These are phyloP conservation scores for Rostratula benghalensis DNA, from an alignment of 2,113 vertebrate species.

Conservation along the genomic window DNA sequence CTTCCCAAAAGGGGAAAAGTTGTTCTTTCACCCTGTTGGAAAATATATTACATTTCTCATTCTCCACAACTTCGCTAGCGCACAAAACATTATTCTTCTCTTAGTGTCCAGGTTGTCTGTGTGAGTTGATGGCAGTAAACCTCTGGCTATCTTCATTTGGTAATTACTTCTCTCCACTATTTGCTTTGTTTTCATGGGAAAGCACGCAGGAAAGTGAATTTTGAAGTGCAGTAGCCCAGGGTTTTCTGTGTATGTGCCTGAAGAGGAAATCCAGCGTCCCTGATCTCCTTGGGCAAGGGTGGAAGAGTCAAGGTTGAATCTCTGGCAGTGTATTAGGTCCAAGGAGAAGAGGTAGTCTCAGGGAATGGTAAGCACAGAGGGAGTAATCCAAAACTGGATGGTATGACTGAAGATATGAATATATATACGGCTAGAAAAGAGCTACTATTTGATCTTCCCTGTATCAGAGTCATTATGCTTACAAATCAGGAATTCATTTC, in stretches of 20 bases:
- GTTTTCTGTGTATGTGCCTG: not conserved
- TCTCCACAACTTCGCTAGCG: not conserved
- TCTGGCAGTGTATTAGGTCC: not conserved
- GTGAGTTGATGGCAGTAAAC: not conserved
- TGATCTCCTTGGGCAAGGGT: not conserved
- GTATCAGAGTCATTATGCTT: not conserved
- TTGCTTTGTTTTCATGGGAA: not conserved
- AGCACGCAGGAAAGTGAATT: not conserved
- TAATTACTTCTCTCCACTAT: not conserved
- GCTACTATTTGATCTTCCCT: not conserved
- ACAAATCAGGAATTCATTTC: not conserved
- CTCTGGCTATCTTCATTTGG: not conserved
- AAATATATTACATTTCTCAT: not conserved
- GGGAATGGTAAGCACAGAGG: not conserved
- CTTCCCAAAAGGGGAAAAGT: not conserved
- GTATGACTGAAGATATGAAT: not conserved
- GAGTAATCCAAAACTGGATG: not conserved
- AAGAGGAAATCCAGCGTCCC: not conserved
- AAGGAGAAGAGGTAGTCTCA: not conserved
- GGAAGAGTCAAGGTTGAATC: not conserved
- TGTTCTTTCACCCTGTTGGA: not conserved
- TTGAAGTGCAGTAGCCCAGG: not conserved
- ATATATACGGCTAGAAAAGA: not conserved
- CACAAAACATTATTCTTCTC: not conserved
- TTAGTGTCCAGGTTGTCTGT: not conserved